Base-by-base conservation (phyloP, 2,797 vertebrate genomes). In the Pseudomugil gertrudae region DNA sequence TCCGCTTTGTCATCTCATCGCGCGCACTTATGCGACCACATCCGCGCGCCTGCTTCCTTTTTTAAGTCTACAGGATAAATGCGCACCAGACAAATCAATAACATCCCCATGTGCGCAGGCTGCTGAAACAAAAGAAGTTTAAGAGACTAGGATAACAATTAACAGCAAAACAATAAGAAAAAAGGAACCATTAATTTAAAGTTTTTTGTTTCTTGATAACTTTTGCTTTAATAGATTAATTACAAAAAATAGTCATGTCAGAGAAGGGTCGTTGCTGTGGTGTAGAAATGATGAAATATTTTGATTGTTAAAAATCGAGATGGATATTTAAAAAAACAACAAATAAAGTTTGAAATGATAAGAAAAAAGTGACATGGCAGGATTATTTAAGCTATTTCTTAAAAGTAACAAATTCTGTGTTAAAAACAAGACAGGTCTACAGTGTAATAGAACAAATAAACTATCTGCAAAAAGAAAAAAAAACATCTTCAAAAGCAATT, bases 401-500 rank as follows among this genome's bases (percentile, higher is more conserved):
- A n/a, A 47, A 21, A 59, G 36, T 77, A 72, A 53, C 59, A 77
- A 87, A 66, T 53, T 32, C 15, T 43, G 19, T 9, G 14, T 69
- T 76, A 47, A 78, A 79, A 30, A 81, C 26, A 45, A 64, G 73
- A 68, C 26, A 66, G 66, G 30, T 29, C 8, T 57, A 72, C 38
- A 50, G 81, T 84, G 65, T 75, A 85, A 78, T 72, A 81, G 56
- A 87, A 80, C 54, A 64, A 62, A 80, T 60, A 84, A 87, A 89
- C 51, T 61, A 83, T 76, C 69, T 74, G 58, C 72, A 86, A 80
- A 84, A 38, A 85, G 87, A 71, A 72, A 80, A 80, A 32, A 32
- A 1, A 32, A 81, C 55, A 87, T 80, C 56, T 83, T 82, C 63
- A 84, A 87, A 74, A 89, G 60, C 63, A 87, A 84, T 74, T 70